These are phyloP conservation scores for Eolophus roseicapilla DNA, from an alignment of 2,113 vertebrate species.

Conservation along the genomic window DNA sequence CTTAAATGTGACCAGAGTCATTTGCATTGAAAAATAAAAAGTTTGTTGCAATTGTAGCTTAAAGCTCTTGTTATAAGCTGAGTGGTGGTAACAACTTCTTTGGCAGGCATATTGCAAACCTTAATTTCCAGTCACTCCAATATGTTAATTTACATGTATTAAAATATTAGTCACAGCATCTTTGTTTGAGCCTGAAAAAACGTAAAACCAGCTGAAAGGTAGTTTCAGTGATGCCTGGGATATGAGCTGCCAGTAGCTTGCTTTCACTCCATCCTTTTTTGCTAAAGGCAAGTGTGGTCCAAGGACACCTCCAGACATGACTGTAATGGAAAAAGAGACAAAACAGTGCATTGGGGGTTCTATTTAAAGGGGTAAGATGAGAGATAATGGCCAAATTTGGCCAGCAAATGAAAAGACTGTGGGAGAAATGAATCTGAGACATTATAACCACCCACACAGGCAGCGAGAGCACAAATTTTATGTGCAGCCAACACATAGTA, in stretches of 20 bases:
- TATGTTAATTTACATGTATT: slow-evolving; percentile 48
- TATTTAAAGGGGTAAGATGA: background rate
- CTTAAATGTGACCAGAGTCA: slow-evolving; percentile 69
- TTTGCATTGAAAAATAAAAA: slow-evolving; percentile 36
- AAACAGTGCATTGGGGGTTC: background rate
- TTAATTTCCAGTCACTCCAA: slow-evolving; percentile 35
- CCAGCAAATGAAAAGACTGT: background rate
- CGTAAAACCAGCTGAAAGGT: slow-evolving; percentile 26
- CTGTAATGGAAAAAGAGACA: slow-evolving; percentile 22
- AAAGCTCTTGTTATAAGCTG: background rate
- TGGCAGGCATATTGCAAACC: slow-evolving; percentile 20
- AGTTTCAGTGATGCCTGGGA: background rate
- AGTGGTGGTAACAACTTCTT: slow-evolving; percentile 8
- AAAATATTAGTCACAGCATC: slow-evolving; percentile 31
- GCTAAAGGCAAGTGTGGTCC: background rate
- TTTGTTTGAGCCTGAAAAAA: slow-evolving; percentile 22
- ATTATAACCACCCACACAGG: background rate
- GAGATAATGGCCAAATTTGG: background rate
- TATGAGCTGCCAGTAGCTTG: background rate
- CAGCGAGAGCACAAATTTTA: background rate
- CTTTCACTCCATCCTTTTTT: background rate
- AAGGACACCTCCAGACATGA: background rate
- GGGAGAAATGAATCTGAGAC: background rate
- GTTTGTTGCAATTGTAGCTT: background rate
- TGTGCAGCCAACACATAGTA: background rate